phyloP scores from a whole-genome alignment of 2,113 vertebrate species.

The Toxostoma redivivum region DNA sequence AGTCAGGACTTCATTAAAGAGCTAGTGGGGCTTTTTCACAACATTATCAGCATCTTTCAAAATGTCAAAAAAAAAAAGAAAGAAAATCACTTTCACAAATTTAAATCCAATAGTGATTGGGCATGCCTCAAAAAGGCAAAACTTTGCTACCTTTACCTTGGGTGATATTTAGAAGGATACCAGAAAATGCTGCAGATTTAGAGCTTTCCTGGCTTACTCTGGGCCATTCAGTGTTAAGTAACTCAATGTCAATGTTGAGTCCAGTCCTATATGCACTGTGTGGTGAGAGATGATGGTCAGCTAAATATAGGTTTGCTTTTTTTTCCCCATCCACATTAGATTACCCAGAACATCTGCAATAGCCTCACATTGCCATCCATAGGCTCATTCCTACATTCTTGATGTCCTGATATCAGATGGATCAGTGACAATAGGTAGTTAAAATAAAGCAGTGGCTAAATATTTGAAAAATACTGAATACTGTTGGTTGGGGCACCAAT shows the following conservation, averaged over 20 bases:
- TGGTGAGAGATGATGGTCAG: background rate
- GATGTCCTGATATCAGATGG: background rate
- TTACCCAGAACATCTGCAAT: background rate
- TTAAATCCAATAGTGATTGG: background rate
- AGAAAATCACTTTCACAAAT: background rate
- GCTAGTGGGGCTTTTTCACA: background rate
- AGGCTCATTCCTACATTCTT: background rate
- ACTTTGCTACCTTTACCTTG: background rate
- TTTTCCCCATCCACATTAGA: background rate
- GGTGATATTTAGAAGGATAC: background rate
- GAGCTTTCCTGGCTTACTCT: background rate
- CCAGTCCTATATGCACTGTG: background rate
- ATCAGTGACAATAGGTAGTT: background rate
- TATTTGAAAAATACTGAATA: background rate
- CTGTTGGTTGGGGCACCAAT: background rate
- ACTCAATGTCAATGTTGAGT: background rate
- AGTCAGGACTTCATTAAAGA: background rate
- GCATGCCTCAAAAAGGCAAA: background rate
- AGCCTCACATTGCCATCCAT: background rate
- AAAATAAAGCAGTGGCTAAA: background rate
- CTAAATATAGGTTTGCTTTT: background rate
- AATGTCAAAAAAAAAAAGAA: background rate
- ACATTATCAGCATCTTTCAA: background rate
- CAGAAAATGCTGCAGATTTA: background rate
- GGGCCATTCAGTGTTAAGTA: background rate